Conservation (phyloP, 2,797 vertebrate genomes). For the Pseudochromis fuscus region DNA sequence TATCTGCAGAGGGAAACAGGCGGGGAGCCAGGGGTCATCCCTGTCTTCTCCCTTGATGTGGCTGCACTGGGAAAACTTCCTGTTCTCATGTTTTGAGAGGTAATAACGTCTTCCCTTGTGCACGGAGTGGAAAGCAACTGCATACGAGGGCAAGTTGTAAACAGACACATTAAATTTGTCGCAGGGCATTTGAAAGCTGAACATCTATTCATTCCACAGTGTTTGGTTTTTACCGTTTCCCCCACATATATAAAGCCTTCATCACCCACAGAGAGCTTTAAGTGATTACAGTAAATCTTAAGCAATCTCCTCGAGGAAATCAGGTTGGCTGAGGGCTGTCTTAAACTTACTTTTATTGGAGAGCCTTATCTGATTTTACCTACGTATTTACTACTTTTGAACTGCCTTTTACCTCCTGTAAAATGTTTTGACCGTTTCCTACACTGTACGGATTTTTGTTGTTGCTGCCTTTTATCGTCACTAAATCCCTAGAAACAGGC, state of each 20-base stretch:
- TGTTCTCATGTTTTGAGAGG: constrained; percentile 64
- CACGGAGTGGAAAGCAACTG: constrained; percentile 27
- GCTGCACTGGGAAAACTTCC: constrained; percentile 66
- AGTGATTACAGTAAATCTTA: constrained; percentile 1
- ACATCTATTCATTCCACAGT: not conserved
- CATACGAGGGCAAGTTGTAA: constrained; percentile 9
- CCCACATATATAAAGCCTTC: not conserved
- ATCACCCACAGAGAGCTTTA: not conserved
- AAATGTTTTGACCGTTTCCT: no score
- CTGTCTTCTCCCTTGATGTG: constrained; percentile 44
- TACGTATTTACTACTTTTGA: no score
- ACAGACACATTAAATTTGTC: constrained; percentile 3
- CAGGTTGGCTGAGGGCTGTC: no score
- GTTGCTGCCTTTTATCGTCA: no score
- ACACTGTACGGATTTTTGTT: no score
- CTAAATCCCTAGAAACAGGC: not conserved
- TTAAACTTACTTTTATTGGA: no score
- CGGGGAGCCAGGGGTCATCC: constrained; percentile 68
- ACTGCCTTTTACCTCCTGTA: no score
- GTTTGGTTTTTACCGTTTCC: not conserved
- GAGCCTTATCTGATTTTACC: no score
- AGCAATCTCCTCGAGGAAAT: no score
- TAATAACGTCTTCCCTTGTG: constrained; percentile 42
- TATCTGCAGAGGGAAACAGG: constrained; percentile 66
- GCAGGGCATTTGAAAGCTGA: not conserved